Percentiles rank a stretch among this genome's conserved stretches.
These are phyloP conservation scores for Cebidichthys violaceus DNA, from an alignment of 2,113 vertebrate species.

Conservation along the genomic window DNA sequence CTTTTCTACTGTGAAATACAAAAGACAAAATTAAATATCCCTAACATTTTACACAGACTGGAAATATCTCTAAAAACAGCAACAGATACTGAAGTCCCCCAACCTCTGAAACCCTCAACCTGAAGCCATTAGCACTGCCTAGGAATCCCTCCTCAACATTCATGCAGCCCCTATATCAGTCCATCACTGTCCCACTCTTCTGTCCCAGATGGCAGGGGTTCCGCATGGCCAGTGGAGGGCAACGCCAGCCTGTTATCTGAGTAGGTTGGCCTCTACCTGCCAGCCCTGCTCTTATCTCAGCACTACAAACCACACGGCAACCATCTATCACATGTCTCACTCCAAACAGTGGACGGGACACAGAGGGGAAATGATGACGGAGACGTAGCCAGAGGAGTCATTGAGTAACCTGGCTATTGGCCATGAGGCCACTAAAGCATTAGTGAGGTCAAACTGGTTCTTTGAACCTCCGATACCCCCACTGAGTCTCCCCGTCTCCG, in stretches of 20 bases:
- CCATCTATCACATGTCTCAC: slow-evolving; percentile 10
- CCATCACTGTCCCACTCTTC: slow-evolving; percentile 49
- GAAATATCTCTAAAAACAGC: not conserved
- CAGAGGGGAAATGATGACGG: not conserved
- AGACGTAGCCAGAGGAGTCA: not conserved
- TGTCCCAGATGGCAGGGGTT: slow-evolving; percentile 82
- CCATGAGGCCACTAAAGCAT: slow-evolving; percentile 8
- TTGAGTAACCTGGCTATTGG: not conserved
- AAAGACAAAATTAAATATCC: not conserved
- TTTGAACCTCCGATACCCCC: slow-evolving; percentile 20
- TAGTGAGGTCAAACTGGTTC: slow-evolving; percentile 17
- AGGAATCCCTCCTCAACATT: slow-evolving; percentile 4
- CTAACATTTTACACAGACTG: not conserved
- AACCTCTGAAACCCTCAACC: slow-evolving; percentile 20
- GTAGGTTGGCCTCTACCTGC: slow-evolving; percentile 50
- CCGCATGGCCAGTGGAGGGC: slow-evolving; percentile 77
- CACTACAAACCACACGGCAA: not conserved
- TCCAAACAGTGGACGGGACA: not conserved
- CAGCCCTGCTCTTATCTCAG: slow-evolving; percentile 20
- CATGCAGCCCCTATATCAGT: slow-evolving; percentile 24
- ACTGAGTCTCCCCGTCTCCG: not conserved
- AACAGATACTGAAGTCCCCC: slow-evolving; percentile 41
- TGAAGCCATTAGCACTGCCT: slow-evolving; percentile 38
- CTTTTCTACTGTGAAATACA: not conserved
- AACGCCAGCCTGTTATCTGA: slow-evolving; percentile 67